These are phyloP conservation scores for Tyria jacobaeae DNA, from an alignment of 2,888 invertebrate species.

Conservation along the genomic window DNA sequence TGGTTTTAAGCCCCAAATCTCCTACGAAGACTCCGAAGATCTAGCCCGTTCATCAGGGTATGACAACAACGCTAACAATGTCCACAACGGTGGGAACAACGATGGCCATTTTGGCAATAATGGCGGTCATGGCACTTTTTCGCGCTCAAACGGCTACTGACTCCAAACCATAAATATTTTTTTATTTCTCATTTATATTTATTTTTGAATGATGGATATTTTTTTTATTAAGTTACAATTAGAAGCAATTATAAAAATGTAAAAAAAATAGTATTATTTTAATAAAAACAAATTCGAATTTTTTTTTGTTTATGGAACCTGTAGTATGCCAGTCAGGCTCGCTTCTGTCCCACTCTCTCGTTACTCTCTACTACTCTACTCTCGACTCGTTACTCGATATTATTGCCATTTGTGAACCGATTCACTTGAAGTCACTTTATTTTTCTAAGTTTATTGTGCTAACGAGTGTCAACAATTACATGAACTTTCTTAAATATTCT, in stretches of 20 bases:
- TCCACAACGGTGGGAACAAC: conserved; percentile 48
- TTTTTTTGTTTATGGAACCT: too few species aligned
- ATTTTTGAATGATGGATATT: conserved; percentile 9
- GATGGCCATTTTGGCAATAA: conserved; percentile 36
- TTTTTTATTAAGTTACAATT: neutral
- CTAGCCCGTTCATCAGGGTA: conserved; percentile 70
- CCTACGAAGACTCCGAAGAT: conserved; percentile 87
- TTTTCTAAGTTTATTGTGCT: too few species aligned
- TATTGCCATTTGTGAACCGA: too few species aligned
- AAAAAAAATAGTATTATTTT: conserved; percentile 15
- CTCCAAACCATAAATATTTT: conserved; percentile 38
- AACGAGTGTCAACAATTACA: too few species aligned
- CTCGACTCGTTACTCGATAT: too few species aligned
- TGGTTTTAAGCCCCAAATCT: conserved; percentile 89
- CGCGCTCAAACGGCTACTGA: conserved; percentile 59
- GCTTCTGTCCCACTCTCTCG: too few species aligned
- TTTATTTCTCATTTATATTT: conserved; percentile 34
- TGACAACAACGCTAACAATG: conserved; percentile 66
- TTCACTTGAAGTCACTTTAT: too few species aligned
- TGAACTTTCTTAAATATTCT: too few species aligned
- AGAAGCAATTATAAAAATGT: conserved; percentile 14
- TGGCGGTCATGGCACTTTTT: conserved; percentile 28
- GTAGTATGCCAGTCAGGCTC: too few species aligned
- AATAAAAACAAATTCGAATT: too few species aligned
- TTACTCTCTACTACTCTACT: too few species aligned